Conservation (phyloP, 2,113 vertebrate species). For the Arizona elegans region DNA sequence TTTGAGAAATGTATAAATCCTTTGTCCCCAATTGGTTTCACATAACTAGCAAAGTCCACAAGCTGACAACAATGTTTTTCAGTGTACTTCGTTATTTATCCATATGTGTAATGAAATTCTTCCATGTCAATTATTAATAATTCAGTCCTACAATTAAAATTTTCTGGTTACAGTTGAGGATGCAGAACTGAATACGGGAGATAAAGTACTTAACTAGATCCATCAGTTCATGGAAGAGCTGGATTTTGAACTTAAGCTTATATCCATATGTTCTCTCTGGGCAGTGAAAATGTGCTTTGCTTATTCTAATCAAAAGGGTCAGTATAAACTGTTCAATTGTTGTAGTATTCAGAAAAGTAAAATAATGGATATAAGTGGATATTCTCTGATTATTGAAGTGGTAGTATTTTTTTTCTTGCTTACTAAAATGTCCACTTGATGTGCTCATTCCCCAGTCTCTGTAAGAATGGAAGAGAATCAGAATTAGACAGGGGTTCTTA, state of each 20-base stretch:
- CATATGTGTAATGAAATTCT: background rate
- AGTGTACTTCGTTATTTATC: background rate
- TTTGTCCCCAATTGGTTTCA: background rate
- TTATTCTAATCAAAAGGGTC: background rate
- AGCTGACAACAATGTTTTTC: background rate
- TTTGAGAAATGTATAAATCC: background rate
- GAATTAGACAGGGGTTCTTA: constrained; percentile 30
- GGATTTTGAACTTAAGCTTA: background rate
- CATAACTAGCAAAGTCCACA: background rate
- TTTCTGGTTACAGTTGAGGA: background rate
- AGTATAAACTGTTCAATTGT: background rate
- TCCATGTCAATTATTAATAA: background rate
- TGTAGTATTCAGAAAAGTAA: constrained; percentile 16
- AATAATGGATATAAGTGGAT: background rate
- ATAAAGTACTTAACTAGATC: background rate
- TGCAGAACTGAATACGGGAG: background rate
- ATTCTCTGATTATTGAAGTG: background rate
- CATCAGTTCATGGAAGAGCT: background rate
- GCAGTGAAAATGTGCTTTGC: background rate
- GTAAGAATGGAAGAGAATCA: constrained; percentile 43
- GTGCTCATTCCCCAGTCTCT: constrained; percentile 9
- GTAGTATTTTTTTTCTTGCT: background rate
- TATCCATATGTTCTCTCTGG: background rate
- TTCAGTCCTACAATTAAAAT: background rate
- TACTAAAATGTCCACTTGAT: constrained; percentile 22